Conservation (phyloP, 2,797 vertebrate species). For the Poecilia gillii region DNA sequence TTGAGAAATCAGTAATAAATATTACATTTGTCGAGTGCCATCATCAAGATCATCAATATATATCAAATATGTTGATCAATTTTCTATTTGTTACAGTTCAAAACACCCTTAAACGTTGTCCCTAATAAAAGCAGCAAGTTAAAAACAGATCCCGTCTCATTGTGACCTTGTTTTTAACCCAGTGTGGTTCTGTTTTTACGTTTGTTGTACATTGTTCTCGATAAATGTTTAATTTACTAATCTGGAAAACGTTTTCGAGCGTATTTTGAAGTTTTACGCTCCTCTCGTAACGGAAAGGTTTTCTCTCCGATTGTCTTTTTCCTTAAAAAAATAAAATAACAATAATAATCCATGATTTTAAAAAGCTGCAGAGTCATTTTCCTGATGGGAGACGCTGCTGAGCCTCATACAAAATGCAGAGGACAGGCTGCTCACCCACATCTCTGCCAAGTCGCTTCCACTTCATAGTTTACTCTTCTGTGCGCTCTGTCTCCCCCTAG, state of each 20-base stretch:
- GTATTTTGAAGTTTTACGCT: neutral
- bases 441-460: slow-evolving; percentile 6
- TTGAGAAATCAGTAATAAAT: too few relatives aligned
- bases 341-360: too few relatives aligned
- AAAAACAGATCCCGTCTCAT: neutral
- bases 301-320: neutral
- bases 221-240: neutral
- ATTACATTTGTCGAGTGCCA: too few relatives aligned
- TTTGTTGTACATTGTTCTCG: neutral
- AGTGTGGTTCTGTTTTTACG: neutral
- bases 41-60: too few relatives aligned
- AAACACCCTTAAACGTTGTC: neutral
- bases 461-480: neutral
- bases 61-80: too few relatives aligned
- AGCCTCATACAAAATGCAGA: slow-evolving; percentile 39
- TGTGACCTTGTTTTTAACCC: neutral
- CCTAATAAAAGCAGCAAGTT: neutral
- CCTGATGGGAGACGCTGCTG: slow-evolving; percentile 7
- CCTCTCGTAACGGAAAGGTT: neutral
- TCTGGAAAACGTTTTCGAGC: neutral
- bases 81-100: too few relatives aligned
- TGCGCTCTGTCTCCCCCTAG: slow-evolving; percentile 59
- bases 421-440: neutral
- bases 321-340: neutral
- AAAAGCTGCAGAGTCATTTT: neutral